phyloP scores from a whole-genome alignment of 2,113 vertebrate genomes.

The Cryptotis parvus region DNA sequence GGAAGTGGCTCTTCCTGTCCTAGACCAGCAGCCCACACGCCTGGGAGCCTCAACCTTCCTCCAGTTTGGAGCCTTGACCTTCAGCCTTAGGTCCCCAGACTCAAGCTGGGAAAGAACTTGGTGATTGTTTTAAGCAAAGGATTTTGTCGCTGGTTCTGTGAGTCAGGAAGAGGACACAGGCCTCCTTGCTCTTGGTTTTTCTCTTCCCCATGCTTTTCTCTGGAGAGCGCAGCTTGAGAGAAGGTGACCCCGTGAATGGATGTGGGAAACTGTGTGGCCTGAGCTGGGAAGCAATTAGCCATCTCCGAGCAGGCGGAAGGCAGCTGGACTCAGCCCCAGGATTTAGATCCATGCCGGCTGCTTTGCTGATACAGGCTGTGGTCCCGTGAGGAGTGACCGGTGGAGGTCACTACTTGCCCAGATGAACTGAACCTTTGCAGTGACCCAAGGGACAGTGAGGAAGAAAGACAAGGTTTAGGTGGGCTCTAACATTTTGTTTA shows the following conservation, averaged over 20 bases:
- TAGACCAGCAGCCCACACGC: neutral
- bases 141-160: slow-evolving; percentile 57
- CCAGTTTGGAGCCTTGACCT: neutral
- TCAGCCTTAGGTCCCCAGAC: neutral
- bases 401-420: neutral
- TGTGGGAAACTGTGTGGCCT: slow-evolving; percentile 81
- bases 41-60: neutral
- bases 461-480: neutral
- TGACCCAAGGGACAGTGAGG: neutral
- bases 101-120: neutral
- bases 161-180: slow-evolving; percentile 72
- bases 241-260: slow-evolving; percentile 54
- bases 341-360: slow-evolving; percentile 77
- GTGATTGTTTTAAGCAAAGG: slow-evolving; percentile 57
- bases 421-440: neutral
- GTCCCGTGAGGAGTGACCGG: slow-evolving; percentile 56
- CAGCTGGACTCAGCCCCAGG: slow-evolving; percentile 74
- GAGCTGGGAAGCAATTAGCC: slow-evolving; percentile 61
- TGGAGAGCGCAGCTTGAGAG: slow-evolving; percentile 71
- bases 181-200: neutral
- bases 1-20: neutral
- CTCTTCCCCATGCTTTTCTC: neutral
- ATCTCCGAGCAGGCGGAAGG: slow-evolving; percentile 61
- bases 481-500: neutral
- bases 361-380: slow-evolving; percentile 77